Evolutionary conservation across 1,140 invertebrate species (phyloP).

Genomic region (Tribolium castaneum): DNA sequence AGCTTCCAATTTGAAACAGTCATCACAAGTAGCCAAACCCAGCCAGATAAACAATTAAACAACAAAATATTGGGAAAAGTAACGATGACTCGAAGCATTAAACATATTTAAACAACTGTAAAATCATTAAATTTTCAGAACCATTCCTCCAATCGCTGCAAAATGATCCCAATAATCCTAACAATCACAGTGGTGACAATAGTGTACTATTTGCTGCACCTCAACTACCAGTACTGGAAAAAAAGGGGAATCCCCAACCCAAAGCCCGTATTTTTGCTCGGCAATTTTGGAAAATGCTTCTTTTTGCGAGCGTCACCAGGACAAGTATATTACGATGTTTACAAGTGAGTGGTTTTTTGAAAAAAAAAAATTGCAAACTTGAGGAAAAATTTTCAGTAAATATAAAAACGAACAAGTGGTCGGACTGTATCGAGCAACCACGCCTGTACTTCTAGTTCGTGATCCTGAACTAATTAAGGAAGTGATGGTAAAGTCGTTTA

Average conservation of each 20-base stretch:
- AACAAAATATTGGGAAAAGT: background rate
- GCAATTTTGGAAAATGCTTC: conserved; percentile 56
- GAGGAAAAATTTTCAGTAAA: background rate
- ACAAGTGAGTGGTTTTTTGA: conserved; percentile 44
- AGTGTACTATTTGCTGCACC: conserved; percentile 7
- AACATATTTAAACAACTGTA: background rate
- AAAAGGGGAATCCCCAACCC: conserved; percentile 54
- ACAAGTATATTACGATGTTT: conserved; percentile 37
- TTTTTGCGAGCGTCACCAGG: conserved; percentile 7
- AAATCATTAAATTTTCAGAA: no score
- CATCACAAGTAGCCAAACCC: background rate
- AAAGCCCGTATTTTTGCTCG: conserved; percentile 49
- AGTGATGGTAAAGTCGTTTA: conserved; percentile 60
- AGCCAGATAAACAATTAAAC: background rate
- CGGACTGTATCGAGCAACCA: background rate
- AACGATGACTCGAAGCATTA: background rate
- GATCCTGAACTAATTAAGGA: conserved; percentile 62
- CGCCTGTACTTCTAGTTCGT: conserved; percentile 57
- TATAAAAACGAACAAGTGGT: background rate
- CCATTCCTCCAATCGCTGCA: background rate
- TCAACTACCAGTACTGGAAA: conserved; percentile 53
- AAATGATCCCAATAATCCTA: background rate
- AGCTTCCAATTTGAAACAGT: no score
- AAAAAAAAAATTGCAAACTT: no score
- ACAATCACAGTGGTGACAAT: background rate